Evolutionary conservation across 2,797 vertebrate genomes (phyloP).

Genomic region (Pipistrellus pipistrellus): DNA sequence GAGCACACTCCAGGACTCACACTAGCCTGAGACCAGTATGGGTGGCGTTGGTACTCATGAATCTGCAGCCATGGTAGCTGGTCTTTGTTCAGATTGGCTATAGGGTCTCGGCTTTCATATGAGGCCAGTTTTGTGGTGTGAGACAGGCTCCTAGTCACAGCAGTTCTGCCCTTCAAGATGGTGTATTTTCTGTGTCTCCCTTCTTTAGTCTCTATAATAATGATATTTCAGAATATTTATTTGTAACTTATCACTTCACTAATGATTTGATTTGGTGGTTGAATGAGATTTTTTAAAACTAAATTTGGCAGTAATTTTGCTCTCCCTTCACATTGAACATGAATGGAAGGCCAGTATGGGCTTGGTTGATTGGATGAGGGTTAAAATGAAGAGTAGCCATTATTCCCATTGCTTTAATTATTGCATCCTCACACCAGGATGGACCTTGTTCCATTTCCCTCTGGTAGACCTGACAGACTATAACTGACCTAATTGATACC

Average conservation of each 20-base stretch:
- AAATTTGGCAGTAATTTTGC: conserved; percentile 15
- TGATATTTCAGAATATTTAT: conserved; percentile 38
- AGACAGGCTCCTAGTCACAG: no score
- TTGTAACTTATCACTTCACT: conserved; percentile 32
- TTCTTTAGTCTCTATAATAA: neutral
- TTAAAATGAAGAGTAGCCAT: conserved; percentile 80
- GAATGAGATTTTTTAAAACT: conserved; percentile 56
- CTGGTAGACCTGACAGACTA: conserved; percentile 77
- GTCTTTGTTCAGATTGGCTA: no score
- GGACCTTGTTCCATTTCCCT: conserved; percentile 78
- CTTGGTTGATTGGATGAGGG: conserved; percentile 44
- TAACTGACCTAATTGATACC: conserved; percentile 84
- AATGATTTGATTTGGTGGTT: conserved; percentile 30
- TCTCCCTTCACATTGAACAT: neutral
- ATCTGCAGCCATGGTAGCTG: no score
- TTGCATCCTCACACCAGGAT: conserved; percentile 36
- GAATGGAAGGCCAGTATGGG: conserved; percentile 41
- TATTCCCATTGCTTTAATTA: conserved; percentile 77
- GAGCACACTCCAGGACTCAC: no score
- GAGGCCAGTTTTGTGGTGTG: no score
- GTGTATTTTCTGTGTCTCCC: no score
- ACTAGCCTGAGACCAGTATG: no score
- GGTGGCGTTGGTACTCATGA: no score
- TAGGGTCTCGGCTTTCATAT: no score
- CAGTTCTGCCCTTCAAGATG: no score